Evolutionary conservation across 2,797 vertebrate species (phyloP), one percentile per base, ranked within the genome.

Genomic region (Artibeus lituratus): DNA sequence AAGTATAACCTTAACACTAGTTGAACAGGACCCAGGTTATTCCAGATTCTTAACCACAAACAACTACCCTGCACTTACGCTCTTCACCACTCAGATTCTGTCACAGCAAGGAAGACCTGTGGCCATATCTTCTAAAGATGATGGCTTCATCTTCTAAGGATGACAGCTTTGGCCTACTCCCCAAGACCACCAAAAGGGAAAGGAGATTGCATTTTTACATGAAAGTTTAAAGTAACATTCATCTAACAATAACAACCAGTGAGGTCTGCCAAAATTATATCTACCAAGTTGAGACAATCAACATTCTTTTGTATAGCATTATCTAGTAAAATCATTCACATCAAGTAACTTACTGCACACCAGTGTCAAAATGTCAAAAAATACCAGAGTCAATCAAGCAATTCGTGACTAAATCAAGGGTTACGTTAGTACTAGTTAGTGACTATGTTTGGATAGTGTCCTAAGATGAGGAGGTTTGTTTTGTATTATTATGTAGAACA

Each of bases 331-430:
- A 67, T 19, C 55, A 78, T 32, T 85, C 18, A 37, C 16, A 70
- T 76, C 73, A 81, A 96, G 69, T 44, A 89, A 93, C 14, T 67
- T 51, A 35, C 72, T 51, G 78, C 55, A 51, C 9, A 18, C n/a
- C 15, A 42, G 1, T 21, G 42, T 97, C 88, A 96, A 97, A 92
- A 83, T 24, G 73, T 94, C 94, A 62, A 65, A 69, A 59, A 97
- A 85, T 42, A 92, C 55, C 37, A 81, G 97, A 1, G 37, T 84
- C 14, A 89, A 72, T 93, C 83, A 89, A 67, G 81, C 24, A 80
- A 69, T 37, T 59, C 92, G 80, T 73, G 90, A 77, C 81, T 93
- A 90, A 96, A 87, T 62, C n/a, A 87, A 22, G 49, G 67, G 35
- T 18, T 80, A 44, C 62, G 10, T 49, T 22, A 78, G 37, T 47